These are phyloP conservation scores for Forbesichthys papilliferus DNA, from an alignment of 2,113 vertebrate species.

Conservation along the genomic window DNA sequence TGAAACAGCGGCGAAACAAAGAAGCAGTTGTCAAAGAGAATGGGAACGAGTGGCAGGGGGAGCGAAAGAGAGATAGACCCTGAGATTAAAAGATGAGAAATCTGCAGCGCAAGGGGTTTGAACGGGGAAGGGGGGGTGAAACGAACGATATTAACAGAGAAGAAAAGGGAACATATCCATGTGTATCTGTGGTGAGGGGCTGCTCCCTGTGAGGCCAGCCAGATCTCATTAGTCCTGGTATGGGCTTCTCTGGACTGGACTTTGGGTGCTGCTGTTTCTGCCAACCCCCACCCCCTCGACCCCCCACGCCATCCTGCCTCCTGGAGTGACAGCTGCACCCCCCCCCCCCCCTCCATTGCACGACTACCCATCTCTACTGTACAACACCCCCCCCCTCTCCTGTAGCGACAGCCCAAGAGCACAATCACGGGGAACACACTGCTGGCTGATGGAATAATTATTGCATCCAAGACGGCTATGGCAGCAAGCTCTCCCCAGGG, in stretches of 20 bases:
- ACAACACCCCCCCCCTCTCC: conserved; percentile 57
- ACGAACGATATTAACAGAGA: not conserved
- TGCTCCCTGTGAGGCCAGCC: conserved; percentile 49
- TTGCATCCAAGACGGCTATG: conserved; percentile 78
- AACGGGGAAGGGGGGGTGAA: not conserved
- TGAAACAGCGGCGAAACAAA: conserved; percentile 48
- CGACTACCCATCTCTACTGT: conserved; percentile 50
- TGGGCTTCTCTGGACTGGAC: conserved; percentile 55
- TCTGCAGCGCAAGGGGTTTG: conserved; percentile 33
- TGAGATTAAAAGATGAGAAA: conserved; percentile 45
- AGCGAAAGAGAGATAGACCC: conserved; percentile 29
- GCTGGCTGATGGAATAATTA: conserved; percentile 89
- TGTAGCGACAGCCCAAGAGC: conserved; percentile 81
- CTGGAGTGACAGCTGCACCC: conserved; percentile 73
- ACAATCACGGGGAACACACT: conserved; percentile 83
- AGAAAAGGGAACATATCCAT: conserved; percentile 19
- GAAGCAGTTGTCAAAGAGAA: conserved; percentile 38
- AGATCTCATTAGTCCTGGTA: conserved; percentile 71
- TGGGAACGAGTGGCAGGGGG: not conserved
- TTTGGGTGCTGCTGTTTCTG: conserved; percentile 58
- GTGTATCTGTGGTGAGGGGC: conserved; percentile 35
- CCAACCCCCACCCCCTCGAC: conserved; percentile 13
- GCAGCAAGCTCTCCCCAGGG: conserved; percentile 72
- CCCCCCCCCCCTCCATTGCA: conserved; percentile 22
- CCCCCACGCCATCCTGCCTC: conserved; percentile 31